These are phyloP conservation scores for Epistrophella euchroma DNA, from an alignment of 2,888 invertebrate species.

Conservation along the genomic window DNA sequence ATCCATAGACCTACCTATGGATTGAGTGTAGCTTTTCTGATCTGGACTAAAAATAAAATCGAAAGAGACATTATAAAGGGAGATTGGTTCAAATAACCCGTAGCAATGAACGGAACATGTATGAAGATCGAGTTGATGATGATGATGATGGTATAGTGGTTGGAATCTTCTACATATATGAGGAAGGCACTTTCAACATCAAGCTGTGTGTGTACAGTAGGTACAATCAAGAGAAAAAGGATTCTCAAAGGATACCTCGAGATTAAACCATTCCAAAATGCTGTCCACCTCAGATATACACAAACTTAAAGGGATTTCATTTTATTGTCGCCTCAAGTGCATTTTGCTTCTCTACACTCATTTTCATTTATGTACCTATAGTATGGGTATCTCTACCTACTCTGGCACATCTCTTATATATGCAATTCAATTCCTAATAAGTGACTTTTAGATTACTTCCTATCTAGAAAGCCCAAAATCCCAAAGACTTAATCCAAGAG, in stretches of 20 bases:
- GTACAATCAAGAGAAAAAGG: not conserved
- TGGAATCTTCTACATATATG: not conserved
- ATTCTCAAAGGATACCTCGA: conserved; percentile 14
- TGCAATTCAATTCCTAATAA: conserved; percentile 37
- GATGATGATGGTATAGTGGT: not conserved
- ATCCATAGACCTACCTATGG: not conserved
- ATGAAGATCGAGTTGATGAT: conserved; percentile 7
- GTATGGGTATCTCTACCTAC: not conserved
- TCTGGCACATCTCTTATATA: not conserved
- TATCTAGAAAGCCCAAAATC: conserved; percentile 21
- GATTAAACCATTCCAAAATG: conserved; percentile 39
- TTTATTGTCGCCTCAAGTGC: conserved; percentile 41
- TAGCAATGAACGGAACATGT: conserved; percentile 1
- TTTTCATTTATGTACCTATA: not conserved
- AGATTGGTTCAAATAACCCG: conserved; percentile 19
- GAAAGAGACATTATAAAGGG: not conserved
- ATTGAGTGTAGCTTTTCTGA: conserved; percentile 24
- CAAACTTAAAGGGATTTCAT: conserved; percentile 40
- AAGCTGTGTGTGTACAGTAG: not conserved
- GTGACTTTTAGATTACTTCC: conserved; percentile 42
- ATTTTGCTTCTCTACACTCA: not conserved
- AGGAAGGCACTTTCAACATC: conserved; percentile 8
- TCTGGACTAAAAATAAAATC: conserved; percentile 2
- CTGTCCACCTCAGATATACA: conserved; percentile 44
- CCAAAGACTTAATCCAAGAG: conserved; percentile 26